These are phyloP conservation scores for Heliconius nattereri DNA, from an alignment of 1,140 invertebrate genomes.

Conservation along the genomic window DNA sequence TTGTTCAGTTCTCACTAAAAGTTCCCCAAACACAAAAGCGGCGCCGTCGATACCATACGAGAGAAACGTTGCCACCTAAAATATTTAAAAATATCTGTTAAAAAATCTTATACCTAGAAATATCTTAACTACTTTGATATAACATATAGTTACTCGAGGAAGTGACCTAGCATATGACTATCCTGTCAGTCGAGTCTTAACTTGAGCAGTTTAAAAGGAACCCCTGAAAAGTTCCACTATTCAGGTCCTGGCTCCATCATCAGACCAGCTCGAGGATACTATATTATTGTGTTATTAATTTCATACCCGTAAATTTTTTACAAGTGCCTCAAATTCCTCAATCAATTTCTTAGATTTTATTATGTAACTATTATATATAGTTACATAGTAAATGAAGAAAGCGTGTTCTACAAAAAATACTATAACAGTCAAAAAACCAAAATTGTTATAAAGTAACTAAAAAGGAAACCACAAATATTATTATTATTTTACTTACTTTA, in stretches of 20 bases:
- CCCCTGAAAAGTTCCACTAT: too few relatives aligned
- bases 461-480: neutral
- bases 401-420: too few relatives aligned
- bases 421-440: neutral
- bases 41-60: constrained; percentile 89
- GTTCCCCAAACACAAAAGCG: constrained; percentile 91
- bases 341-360: too few relatives aligned
- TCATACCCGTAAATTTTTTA: neutral
- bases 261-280: too few relatives aligned
- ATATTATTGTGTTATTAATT: neutral
- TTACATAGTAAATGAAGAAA: too few relatives aligned
- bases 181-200: too few relatives aligned
- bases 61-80: constrained; percentile 88
- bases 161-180: too few relatives aligned
- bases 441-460: neutral
- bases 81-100: constrained; percentile 12
- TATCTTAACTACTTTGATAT: neutral
- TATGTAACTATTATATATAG: too few relatives aligned
- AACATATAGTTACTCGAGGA: too few relatives aligned
- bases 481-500: constrained; percentile 83
- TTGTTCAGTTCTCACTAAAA: constrained; percentile 81
- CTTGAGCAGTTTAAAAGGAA: too few relatives aligned
- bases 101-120: neutral
- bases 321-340: too few relatives aligned
- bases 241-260: too few relatives aligned